These are phyloP conservation scores for Araneus ventricosus DNA, from an alignment of 1,140 invertebrate species.

Conservation along the genomic window DNA sequence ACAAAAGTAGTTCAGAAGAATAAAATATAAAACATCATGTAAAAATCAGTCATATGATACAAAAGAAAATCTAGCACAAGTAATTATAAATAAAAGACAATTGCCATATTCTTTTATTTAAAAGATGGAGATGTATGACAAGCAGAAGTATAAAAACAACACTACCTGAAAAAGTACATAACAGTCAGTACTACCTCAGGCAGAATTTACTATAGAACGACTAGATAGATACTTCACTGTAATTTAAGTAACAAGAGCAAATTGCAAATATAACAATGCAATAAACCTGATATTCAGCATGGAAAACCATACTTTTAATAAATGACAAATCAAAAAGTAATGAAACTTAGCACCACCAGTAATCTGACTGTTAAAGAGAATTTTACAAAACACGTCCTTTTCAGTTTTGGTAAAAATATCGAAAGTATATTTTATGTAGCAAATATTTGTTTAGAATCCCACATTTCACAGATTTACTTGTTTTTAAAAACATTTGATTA, in stretches of 20 bases:
- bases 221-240: slow-evolving; percentile 65
- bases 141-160: slow-evolving; percentile 70
- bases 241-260: slow-evolving; percentile 70
- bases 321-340: slow-evolving; percentile 53
- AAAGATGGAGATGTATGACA: slow-evolving; percentile 44
- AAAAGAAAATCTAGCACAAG: slow-evolving; percentile 54
- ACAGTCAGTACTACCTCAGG: slow-evolving; percentile 50
- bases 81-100: neutral
- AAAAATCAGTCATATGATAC: slow-evolving; percentile 37
- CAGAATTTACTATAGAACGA: slow-evolving; percentile 64
- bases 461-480: no score
- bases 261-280: slow-evolving; percentile 67
- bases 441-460: no score
- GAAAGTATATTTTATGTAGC: slow-evolving; percentile 16
- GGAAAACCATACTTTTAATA: slow-evolving; percentile 57
- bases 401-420: slow-evolving; percentile 69
- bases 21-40: slow-evolving; percentile 38
- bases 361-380: slow-evolving; percentile 49
- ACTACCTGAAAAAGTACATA: slow-evolving; percentile 62
- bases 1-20: neutral
- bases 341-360: slow-evolving; percentile 66
- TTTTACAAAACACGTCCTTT: slow-evolving; percentile 48
- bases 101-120: slow-evolving; percentile 46
- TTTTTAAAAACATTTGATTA: no score
- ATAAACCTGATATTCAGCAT: slow-evolving; percentile 62